Conservation (phyloP, 2,113 vertebrate species). For the Atractosteus spatula region DNA sequence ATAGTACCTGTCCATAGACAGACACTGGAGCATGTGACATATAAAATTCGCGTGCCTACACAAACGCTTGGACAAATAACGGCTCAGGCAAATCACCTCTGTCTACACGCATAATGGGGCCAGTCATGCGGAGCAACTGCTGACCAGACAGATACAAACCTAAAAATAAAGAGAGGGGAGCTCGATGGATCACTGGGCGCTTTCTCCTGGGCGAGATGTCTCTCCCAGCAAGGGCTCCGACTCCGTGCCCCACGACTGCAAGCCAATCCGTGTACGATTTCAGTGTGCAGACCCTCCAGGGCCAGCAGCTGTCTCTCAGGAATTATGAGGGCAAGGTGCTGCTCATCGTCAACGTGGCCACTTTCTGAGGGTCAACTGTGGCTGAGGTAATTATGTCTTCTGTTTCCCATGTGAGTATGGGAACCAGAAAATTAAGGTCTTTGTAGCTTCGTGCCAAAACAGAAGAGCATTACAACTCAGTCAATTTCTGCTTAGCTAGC, state of each 20-base stretch:
- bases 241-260: conserved; percentile 39
- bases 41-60: conserved; percentile 32
- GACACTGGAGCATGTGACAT: conserved; percentile 5
- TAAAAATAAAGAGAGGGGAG: conserved; percentile 45
- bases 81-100: conserved; percentile 44
- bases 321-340: conserved; percentile 60
- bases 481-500: background rate
- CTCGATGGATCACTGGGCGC: conserved; percentile 31
- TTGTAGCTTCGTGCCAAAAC: too few species aligned
- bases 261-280: conserved; percentile 65
- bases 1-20: conserved; percentile 17
- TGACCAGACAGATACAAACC: conserved; percentile 57
- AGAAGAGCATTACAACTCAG: too few species aligned
- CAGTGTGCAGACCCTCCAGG: conserved; percentile 59
- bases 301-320: conserved; percentile 51
- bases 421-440: background rate
- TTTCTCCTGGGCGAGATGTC: conserved; percentile 36
- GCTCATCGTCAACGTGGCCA: conserved; percentile 69
- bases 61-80: conserved; percentile 45
- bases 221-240: conserved; percentile 20
- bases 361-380: conserved; percentile 72
- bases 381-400: conserved; percentile 57
- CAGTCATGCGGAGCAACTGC: conserved; percentile 68
- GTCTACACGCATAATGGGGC: conserved; percentile 53
- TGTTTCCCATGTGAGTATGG: too few species aligned